Base-by-base conservation (phyloP, 2,113 vertebrate genomes). In the Erinaceus europaeus region DNA sequence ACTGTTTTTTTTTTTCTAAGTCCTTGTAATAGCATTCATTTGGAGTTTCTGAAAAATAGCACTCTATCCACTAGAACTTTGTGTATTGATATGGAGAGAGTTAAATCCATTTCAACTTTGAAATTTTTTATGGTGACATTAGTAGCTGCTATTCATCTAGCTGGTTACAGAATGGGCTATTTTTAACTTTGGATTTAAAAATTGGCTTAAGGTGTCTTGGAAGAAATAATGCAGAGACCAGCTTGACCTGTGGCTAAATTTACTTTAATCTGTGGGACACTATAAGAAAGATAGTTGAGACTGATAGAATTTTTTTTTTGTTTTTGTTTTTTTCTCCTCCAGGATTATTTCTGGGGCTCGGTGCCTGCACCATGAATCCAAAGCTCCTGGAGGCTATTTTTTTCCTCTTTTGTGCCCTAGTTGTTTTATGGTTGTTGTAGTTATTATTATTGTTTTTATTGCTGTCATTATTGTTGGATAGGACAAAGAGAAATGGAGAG, bases 141-240 rank as follows among this genome's bases (percentile, higher is more conserved):
- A 23, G 40, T 75, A 82, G 79, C n/a, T 84, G 86, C 64, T 82
- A 9, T 82, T 82, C 50, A 46, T 75, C 79, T 69, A 85, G 40
- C 48, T 81, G 68, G 40, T 77, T 65, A 21, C 34, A 65, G 17
- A 57, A 65, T 13, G 34, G 69, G 18, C 20, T 75, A 61, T 82
- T 89, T 92, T 90, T 80, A 82, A 88, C 83, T 72, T 10, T 20
- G 48, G 46, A 52, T 21, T 78, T 78, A 21, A 18, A 57, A 67
- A 68, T 3, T 64, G 67, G 71, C 67, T 91, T 78, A 14, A 34
- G 25, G 36, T 77, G 55, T 50, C 38, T 23, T 48, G 38, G n/a
- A 61, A 76, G 71, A 86, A 53, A 74, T 2, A 52, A 83, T 27
- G 44, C 57, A 83, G 62, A 72, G 40, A 59, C 32, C 27, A 34